Conservation (phyloP, 2,113 vertebrate species). For the Bombycilla garrulus region DNA sequence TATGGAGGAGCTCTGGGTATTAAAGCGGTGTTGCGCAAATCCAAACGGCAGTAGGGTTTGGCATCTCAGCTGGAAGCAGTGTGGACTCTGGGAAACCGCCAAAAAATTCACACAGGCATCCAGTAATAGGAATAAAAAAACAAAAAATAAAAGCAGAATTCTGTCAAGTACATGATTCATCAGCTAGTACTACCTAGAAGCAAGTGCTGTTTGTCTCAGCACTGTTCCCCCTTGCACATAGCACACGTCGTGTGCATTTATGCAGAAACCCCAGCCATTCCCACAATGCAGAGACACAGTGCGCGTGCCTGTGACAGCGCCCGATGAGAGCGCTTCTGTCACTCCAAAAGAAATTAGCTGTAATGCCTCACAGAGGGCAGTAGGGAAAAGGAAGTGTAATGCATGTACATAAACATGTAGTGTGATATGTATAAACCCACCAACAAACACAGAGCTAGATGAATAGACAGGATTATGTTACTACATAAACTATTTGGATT, state of each 20-base stretch:
- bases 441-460: not conserved
- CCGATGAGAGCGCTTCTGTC: not conserved
- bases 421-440: not conserved
- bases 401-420: not conserved
- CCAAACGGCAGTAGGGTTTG: conserved; percentile 64
- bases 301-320: not conserved
- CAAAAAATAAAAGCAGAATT: not conserved
- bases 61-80: conserved; percentile 63
- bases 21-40: conserved; percentile 74
- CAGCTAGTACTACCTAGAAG: conserved; percentile 31
- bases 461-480: not conserved
- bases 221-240: conserved; percentile 2
- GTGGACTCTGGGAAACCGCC: conserved; percentile 63
- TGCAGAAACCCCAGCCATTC: conserved; percentile 1
- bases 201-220: conserved; percentile 21
- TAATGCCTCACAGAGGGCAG: not conserved
- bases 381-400: not conserved
- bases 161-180: conserved; percentile 50
- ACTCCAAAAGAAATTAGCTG: not conserved
- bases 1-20: conserved; percentile 75
- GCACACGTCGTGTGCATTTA: not conserved
- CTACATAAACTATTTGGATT: not conserved
- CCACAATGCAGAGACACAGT: not conserved
- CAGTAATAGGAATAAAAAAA: not conserved
- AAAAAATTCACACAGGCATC: conserved; percentile 43